phyloP scores from a whole-genome alignment of 2,888 invertebrate genomes.

The Agapostemon virescens region DNA sequence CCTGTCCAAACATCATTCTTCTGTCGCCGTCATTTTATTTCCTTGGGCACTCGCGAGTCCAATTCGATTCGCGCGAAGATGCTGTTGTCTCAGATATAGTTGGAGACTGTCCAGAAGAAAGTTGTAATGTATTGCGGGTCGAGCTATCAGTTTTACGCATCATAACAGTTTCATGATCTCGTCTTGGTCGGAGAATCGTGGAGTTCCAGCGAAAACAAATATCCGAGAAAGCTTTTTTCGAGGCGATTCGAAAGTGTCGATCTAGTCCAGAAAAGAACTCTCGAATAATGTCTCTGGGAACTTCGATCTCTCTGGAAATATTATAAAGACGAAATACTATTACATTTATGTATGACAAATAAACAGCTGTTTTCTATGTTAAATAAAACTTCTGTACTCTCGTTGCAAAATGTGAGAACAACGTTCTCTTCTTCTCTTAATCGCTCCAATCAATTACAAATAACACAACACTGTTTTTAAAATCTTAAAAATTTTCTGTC shows the following conservation, averaged over 20 bases:
- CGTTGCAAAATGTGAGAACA: too few species aligned
- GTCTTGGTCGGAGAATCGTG: neutral
- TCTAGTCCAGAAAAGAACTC: neutral
- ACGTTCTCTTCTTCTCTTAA: too few species aligned
- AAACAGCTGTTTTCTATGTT: too few species aligned
- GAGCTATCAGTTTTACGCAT: neutral
- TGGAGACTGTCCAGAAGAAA: conserved; percentile 3
- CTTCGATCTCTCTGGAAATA: neutral
- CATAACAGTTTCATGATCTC: conserved; percentile 7
- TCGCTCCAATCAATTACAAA: neutral
- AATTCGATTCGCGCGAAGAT: neutral
- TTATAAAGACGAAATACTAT: too few species aligned
- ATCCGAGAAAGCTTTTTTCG: neutral
- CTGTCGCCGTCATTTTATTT: neutral
- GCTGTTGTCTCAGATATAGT: neutral
- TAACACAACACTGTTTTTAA: neutral
- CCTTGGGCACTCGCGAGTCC: neutral
- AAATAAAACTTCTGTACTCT: too few species aligned
- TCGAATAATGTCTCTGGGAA: neutral
- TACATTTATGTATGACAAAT: too few species aligned
- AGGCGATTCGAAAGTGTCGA: neutral
- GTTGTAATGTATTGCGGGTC: neutral
- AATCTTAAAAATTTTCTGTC: neutral
- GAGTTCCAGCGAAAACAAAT: neutral
- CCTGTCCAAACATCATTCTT: neutral